Evolutionary conservation across 2,888 invertebrate species (phyloP).

Genomic region (Metopia argyrocephala): DNA sequence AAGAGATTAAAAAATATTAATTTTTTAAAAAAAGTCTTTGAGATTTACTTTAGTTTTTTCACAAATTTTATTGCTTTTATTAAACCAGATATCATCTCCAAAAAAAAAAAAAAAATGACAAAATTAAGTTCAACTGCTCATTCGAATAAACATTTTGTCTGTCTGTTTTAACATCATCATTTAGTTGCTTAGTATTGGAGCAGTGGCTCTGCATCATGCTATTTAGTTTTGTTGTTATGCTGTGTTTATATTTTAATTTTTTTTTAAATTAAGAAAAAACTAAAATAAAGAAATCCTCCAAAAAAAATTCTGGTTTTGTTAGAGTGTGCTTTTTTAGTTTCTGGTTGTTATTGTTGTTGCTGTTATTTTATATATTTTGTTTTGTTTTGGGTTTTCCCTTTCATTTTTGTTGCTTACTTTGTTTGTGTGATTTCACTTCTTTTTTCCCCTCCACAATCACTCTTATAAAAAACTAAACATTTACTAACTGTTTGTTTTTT

Average conservation of each 20-base stretch:
- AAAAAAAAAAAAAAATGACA: background rate
- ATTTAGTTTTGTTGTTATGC: slow-evolving; percentile 12
- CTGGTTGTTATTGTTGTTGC: slow-evolving; percentile 22
- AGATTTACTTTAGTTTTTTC: slow-evolving; percentile 25
- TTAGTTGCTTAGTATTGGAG: background rate
- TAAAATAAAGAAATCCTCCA: slow-evolving; percentile 21
- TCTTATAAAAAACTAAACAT: slow-evolving; percentile 21
- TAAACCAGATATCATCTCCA: slow-evolving; percentile 45
- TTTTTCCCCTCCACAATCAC: background rate
- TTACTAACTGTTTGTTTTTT: slow-evolving; percentile 21
- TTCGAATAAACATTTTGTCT: background rate
- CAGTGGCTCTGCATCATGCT: background rate
- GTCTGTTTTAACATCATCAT: background rate
- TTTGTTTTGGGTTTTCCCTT: slow-evolving; percentile 61
- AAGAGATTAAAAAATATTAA: background rate
- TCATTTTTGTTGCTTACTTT: slow-evolving; percentile 37
- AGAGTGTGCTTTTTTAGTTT: slow-evolving; percentile 22
- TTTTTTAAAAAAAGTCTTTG: slow-evolving; percentile 14
- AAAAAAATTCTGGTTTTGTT: slow-evolving; percentile 52
- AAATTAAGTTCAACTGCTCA: background rate
- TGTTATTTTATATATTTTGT: slow-evolving; percentile 25
- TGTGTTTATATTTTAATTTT: slow-evolving; percentile 20
- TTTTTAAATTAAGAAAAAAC: slow-evolving; percentile 20
- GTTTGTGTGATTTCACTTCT: slow-evolving; percentile 4
- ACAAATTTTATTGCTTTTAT: slow-evolving; percentile 22